These are phyloP conservation scores for Meloidogyne floridensis DNA, from an alignment of 1,140 invertebrate genomes.

Conservation along the genomic window DNA sequence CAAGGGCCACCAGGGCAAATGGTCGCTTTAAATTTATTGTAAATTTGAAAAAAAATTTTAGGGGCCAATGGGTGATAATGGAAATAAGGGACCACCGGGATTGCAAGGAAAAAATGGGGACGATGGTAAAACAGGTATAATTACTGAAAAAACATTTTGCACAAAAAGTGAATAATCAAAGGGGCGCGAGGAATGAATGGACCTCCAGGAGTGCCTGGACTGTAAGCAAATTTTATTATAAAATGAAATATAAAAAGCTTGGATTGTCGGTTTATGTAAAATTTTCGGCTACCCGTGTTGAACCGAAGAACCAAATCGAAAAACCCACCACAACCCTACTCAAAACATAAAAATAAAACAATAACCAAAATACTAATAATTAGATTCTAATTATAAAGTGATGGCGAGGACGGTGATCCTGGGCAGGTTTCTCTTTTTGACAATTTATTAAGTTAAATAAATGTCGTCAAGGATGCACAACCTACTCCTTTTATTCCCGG, in stretches of 20 bases:
- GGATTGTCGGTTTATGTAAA: neutral
- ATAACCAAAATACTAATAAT: too few species aligned
- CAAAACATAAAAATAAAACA: too few species aligned
- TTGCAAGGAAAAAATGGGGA: slow-evolving; percentile 43
- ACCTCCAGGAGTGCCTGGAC: slow-evolving; percentile 45
- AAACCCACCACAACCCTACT: too few species aligned
- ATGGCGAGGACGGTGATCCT: slow-evolving; percentile 47
- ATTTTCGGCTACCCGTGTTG: neutral
- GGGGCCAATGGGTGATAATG: slow-evolving; percentile 44
- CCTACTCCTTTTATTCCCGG: slow-evolving; percentile 43
- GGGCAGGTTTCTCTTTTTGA: slow-evolving; percentile 7
- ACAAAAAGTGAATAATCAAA: neutral
- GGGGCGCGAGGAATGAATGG: slow-evolving; percentile 37
- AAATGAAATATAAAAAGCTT: neutral
- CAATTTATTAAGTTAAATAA: too few species aligned
- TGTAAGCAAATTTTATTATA: slow-evolving; percentile 23
- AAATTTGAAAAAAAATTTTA: slow-evolving; percentile 20
- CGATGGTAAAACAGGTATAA: slow-evolving; percentile 33
- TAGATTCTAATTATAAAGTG: slow-evolving; percentile 8
- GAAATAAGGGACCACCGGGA: slow-evolving; percentile 44
- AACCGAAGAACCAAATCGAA: too few species aligned
- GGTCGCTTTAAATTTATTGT: slow-evolving; percentile 33
- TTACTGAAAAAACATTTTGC: neutral
- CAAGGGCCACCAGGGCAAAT: slow-evolving; percentile 40
- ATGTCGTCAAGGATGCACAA: slow-evolving; percentile 21